Evolutionary conservation across 2,113 vertebrate genomes (phyloP), one percentile per base, ranked within the genome.

Genomic region (Ceyx cyanopectus): DNA sequence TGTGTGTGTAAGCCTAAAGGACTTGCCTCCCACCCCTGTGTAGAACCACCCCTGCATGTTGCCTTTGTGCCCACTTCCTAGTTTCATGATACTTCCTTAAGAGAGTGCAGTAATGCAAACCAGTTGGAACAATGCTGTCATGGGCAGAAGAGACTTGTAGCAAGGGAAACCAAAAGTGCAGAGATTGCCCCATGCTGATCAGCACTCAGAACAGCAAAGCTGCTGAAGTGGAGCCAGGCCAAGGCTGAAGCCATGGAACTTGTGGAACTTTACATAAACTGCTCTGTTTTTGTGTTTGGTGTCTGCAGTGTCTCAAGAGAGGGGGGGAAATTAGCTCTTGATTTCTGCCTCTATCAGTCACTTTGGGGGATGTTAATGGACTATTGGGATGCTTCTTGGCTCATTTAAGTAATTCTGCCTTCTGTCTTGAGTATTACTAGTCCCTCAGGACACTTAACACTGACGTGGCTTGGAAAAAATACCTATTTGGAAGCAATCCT

Each of bases 61-160:
- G 45, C 48, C 1, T 0, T 12, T 51, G 13, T 57, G 27, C 18
- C 18, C 9, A 4, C 51, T 40, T 37, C 5, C 0, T 54, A 8
- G 53, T 68, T 58, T 34, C 17, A 50, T 11, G 32, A 27, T 48
- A 34, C 20, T 65, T 85, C 26, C 51, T 86, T 30, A 23, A 46
- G 30, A 69, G 32, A 68, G 21, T 27, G 20, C 20, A 82, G 27
- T 29, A 46, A 32, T 9, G 14, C 65, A 63, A 63, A 70, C 14
- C 17, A 32, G 9, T 14, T 63, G 43, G 16, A 30, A 22, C 23
- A 19, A 21, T 20, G 13, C 29, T 32, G 6, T 82, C 19, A 34
- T 43, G 30, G 29, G 40, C 43, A 85, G 72, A 58, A 77, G 37
- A 74, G 24, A 54, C 50, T 4, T 9, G 21, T 1, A 30, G 26